Conservation (phyloP, 2,797 vertebrate species). For the Siniperca obscura region DNA sequence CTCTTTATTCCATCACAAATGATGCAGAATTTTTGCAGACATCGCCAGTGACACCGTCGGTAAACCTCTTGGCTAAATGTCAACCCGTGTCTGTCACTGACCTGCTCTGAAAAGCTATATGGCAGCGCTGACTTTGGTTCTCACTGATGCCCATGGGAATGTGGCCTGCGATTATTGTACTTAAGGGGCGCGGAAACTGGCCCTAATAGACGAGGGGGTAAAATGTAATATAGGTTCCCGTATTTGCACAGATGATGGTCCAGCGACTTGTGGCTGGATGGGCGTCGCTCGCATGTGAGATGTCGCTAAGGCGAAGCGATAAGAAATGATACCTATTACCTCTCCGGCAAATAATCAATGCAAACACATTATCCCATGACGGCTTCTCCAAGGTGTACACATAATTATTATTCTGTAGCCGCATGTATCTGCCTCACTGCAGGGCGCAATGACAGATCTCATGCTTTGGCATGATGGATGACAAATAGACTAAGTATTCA, state of each 20-base stretch:
- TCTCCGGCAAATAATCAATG: slow-evolving; percentile 54
- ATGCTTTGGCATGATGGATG: slow-evolving; percentile 65
- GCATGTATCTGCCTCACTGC: slow-evolving; percentile 67
- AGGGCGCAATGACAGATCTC: slow-evolving; percentile 60
- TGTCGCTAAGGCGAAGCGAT: slow-evolving; percentile 62
- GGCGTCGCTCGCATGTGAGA: slow-evolving; percentile 77
- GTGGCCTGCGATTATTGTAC: slow-evolving; percentile 75
- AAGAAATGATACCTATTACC: slow-evolving; percentile 46
- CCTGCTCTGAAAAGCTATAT: slow-evolving; percentile 44
- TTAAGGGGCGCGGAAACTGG: slow-evolving; percentile 52
- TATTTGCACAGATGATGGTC: slow-evolving; percentile 48
- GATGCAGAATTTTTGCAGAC: slow-evolving; percentile 26
- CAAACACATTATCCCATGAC: slow-evolving; percentile 60
- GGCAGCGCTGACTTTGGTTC: slow-evolving; percentile 65
- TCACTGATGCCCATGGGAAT: slow-evolving; percentile 81
- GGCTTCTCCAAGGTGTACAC: slow-evolving; percentile 48
- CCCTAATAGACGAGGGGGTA: slow-evolving; percentile 41
- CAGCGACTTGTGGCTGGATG: slow-evolving; percentile 69
- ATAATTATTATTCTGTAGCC: slow-evolving; percentile 61
- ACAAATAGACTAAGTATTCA: slow-evolving; percentile 54
- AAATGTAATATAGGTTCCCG: slow-evolving; percentile 26
- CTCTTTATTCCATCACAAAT: slow-evolving; percentile 38
- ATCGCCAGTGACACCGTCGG: slow-evolving; percentile 12
- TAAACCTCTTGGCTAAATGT: slow-evolving; percentile 32
- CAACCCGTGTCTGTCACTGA: slow-evolving; percentile 48